phyloP scores from a whole-genome alignment of 2,113 vertebrate species.

The Oplegnathus fasciatus region DNA sequence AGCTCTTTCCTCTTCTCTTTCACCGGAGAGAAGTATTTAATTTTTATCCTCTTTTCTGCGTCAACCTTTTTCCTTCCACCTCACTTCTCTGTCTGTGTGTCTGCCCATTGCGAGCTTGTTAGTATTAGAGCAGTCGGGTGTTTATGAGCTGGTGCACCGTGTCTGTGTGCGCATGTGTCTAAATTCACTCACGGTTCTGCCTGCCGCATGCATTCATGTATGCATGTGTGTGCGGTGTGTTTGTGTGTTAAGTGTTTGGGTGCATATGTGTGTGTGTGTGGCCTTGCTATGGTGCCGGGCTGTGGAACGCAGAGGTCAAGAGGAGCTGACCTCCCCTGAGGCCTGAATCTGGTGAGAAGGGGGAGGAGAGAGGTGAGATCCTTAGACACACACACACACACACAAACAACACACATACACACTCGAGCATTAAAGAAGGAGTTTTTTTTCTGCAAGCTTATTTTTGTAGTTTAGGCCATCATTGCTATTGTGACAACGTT shows the following conservation, averaged over 20 bases:
- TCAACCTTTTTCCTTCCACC: background rate
- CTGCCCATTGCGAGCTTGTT: conserved; percentile 10
- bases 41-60: background rate
- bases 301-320: conserved; percentile 84
- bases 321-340: conserved; percentile 79
- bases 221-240: conserved; percentile 23
- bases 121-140: conserved; percentile 14
- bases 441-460: background rate
- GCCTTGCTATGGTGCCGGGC: conserved; percentile 55
- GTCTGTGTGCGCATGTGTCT: background rate
- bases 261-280: conserved; percentile 7
- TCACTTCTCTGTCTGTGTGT: background rate
- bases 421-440: background rate
- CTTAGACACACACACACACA: conserved; percentile 35
- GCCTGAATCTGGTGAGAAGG: conserved; percentile 69
- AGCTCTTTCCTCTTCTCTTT: conserved; percentile 3
- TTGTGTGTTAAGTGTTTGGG: conserved; percentile 42
- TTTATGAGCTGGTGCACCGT: conserved; percentile 52
- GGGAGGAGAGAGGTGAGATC: conserved; percentile 48
- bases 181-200: background rate
- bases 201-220: background rate
- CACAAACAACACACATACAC: conserved; percentile 13
- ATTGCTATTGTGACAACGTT: background rate
- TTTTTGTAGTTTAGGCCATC: background rate
- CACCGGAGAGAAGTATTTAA: background rate